Conservation (phyloP, 1,140 invertebrate species). For the Lepidotrigona ventralis region DNA sequence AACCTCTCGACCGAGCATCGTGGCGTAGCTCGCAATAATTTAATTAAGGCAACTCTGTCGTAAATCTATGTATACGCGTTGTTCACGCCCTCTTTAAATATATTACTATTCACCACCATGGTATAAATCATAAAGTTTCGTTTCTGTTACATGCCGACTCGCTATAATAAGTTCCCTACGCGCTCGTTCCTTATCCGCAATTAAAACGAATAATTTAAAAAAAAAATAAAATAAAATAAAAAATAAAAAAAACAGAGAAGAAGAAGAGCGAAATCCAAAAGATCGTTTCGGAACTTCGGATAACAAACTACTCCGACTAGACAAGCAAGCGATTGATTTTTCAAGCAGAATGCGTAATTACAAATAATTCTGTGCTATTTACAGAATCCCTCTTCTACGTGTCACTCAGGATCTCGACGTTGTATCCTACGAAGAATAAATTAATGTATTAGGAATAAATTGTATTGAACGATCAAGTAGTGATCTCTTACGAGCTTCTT, state of each 20-base stretch:
- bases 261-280: neutral
- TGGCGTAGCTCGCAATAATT: constrained; percentile 67
- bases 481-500: neutral
- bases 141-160: constrained; percentile 6
- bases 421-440: constrained; percentile 57
- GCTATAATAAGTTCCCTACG: constrained; percentile 21
- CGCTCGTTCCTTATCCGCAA: neutral
- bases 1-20: neutral
- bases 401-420: constrained; percentile 8
- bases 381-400: constrained; percentile 37
- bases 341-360: constrained; percentile 59
- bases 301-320: constrained; percentile 69
- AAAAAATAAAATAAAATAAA: too few relatives aligned
- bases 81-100: constrained; percentile 58
- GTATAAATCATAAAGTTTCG: constrained; percentile 45
- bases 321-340: constrained; percentile 69
- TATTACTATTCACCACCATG: constrained; percentile 60
- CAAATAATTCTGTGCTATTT: constrained; percentile 41
- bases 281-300: constrained; percentile 20
- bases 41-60: constrained; percentile 74
- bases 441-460: constrained; percentile 56
- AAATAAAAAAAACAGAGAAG: too few relatives aligned
- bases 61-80: constrained; percentile 53
- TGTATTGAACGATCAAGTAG: neutral
- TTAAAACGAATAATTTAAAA: constrained; percentile 7